These are phyloP conservation scores for Burhinus oedicnemus DNA, from an alignment of 2,113 vertebrate genomes.

Conservation along the genomic window DNA sequence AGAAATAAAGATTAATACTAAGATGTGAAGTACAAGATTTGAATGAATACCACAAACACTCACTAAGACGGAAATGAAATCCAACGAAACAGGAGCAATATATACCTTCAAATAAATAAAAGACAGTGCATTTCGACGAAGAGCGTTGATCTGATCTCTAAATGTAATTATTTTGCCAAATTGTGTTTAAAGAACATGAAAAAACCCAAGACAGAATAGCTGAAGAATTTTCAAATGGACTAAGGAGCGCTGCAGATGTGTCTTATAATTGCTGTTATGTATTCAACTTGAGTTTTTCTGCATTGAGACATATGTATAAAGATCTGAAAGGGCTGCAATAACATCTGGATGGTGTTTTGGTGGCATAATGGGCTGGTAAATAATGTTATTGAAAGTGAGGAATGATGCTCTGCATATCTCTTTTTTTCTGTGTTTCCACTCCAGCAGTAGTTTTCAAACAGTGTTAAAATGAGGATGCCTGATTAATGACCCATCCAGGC, in stretches of 20 bases:
- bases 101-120: background rate
- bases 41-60: background rate
- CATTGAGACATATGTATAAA: background rate
- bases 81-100: background rate
- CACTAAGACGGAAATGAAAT: background rate
- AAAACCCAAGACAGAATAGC: background rate
- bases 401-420: background rate
- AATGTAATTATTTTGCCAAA: constrained; percentile 23
- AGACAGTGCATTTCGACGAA: background rate
- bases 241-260: background rate
- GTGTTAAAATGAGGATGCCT: background rate
- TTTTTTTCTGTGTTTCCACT: background rate
- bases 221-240: constrained; percentile 1
- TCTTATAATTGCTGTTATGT: constrained; percentile 1
- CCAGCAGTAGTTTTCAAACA: background rate
- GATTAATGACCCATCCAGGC: background rate
- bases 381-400: background rate
- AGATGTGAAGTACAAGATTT: background rate
- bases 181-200: background rate
- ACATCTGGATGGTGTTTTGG: constrained; percentile 45
- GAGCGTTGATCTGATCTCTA: background rate
- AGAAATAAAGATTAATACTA: background rate
- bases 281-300: constrained; percentile 1
- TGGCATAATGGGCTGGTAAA: background rate
- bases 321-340: background rate